Percentiles rank a stretch among this genome's conserved stretches.
Conservation (phyloP, 2,113 vertebrate genomes). For the Bagarius yarrelli region DNA sequence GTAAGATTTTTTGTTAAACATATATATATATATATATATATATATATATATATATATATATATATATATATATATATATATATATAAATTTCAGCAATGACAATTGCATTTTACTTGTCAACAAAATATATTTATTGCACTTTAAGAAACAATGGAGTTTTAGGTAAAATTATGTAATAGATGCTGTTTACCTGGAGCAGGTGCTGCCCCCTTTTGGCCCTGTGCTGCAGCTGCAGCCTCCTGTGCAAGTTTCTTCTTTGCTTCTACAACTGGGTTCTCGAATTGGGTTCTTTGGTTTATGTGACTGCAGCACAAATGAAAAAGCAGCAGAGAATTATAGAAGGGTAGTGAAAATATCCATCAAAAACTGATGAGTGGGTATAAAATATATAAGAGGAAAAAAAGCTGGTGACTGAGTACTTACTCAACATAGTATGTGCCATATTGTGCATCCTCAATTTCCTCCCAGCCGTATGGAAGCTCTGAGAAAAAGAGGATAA, state of each 20-base stretch:
- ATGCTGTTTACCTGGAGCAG: slow-evolving; percentile 65
- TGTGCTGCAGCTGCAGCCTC: slow-evolving; percentile 63
- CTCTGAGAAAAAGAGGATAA: slow-evolving; percentile 69
- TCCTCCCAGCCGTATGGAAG: slow-evolving; percentile 99
- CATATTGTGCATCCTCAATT: slow-evolving; percentile 95
- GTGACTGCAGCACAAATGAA: slow-evolving; percentile 72
- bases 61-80: too few species aligned
- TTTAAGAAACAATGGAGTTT: too few species aligned
- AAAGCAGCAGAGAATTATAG: background rate
- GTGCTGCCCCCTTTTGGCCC: slow-evolving; percentile 54
- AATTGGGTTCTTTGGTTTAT: slow-evolving; percentile 99
- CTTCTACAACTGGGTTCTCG: slow-evolving; percentile 97
- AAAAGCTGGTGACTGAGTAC: slow-evolving; percentile 55
- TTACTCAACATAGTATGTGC: slow-evolving; percentile 97
- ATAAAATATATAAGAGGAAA: background rate
- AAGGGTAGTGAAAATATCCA: background rate
- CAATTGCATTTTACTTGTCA: too few species aligned
- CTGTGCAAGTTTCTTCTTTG: slow-evolving; percentile 85
- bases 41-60: too few species aligned
- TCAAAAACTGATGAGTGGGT: background rate
- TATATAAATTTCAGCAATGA: too few species aligned
- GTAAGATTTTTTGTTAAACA: too few species aligned
- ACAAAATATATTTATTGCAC: too few species aligned
- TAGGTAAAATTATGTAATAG: background rate
- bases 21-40: too few species aligned